These are phyloP conservation scores for Tribolium castaneum DNA, from an alignment of 1,140 invertebrate species.

Conservation along the genomic window DNA sequence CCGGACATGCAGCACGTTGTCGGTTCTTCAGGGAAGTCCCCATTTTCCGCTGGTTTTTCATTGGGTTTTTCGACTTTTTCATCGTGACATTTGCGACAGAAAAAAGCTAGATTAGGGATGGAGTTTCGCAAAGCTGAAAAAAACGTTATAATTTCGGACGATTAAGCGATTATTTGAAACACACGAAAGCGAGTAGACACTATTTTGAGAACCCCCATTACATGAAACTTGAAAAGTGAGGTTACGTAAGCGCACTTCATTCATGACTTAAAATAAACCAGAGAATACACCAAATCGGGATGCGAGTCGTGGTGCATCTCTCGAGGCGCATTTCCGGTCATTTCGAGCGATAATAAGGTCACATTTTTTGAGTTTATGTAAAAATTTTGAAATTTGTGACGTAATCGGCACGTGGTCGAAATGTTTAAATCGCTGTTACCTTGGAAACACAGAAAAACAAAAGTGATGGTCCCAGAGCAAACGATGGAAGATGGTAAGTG, in stretches of 20 bases:
- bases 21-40: constrained; percentile 70
- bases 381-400: neutral
- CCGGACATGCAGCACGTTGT: constrained; percentile 93
- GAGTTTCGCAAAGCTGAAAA: neutral
- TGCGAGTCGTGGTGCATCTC: neutral
- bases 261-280: neutral
- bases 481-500: constrained; percentile 59
- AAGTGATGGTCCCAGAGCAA: constrained; percentile 57
- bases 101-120: neutral
- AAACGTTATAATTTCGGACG: neutral
- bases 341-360: neutral
- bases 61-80: neutral
- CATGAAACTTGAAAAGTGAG: neutral
- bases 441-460: constrained; percentile 63
- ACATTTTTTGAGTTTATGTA: neutral
- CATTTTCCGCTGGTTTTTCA: neutral
- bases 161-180: neutral
- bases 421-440: constrained; percentile 60
- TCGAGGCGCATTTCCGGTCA: neutral
- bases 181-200: neutral
- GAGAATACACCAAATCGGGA: neutral
- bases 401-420: constrained; percentile 49
- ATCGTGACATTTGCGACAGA: neutral
- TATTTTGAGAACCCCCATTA: neutral
- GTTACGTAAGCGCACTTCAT: neutral